Evolutionary conservation across 2,888 invertebrate genomes (phyloP), one percentile per base, ranked within the genome.

Genomic region (Protonemura montana): DNA sequence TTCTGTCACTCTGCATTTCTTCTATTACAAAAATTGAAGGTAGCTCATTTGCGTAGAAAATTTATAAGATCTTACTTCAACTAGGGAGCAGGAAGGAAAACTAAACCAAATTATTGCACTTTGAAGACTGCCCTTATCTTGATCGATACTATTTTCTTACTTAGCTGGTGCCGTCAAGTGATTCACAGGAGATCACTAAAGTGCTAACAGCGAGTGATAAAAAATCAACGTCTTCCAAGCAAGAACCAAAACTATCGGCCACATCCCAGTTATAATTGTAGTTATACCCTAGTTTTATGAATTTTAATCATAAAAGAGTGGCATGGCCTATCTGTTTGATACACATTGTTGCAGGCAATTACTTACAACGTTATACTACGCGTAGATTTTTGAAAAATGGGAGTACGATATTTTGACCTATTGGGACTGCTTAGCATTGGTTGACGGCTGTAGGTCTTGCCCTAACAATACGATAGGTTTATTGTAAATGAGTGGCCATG

Each of bases 221-320:
- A 78, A 13, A 25, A 25, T 29, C 82, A 25, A 82, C 35, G 82
- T 30, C 82, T 26, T 82, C 82, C 35, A 82, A n/a, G 30, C 26
- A 28, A 10, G 30, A 82, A 30, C 82, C 82, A 82, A 82, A 21
- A 16, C 30, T 82, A 82, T 28, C 82, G 21, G 27, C 82, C 7
- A 82, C 21, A 29, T 82, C 78, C 10, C 26, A 78, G 28, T 78
- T 78, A 78, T 78, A 78, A 78, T 28, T 13, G 2, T 26, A 78
- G 10, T 6, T 6, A 35, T 35, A 6, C 5, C 35, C 35, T 35
- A 35, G 35, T 35, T 35, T 35, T 35, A 10, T 35, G 59, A 59
- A 59, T 59, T 59, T 59, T 21, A 59, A 59, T 59, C 21, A 21
- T 59, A 59, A 59, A 59, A 10, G 7, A 59, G 59, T 21, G 1